Base-by-base conservation (phyloP, 2,888 invertebrate species). In the Lepetodrilus schrolli region DNA sequence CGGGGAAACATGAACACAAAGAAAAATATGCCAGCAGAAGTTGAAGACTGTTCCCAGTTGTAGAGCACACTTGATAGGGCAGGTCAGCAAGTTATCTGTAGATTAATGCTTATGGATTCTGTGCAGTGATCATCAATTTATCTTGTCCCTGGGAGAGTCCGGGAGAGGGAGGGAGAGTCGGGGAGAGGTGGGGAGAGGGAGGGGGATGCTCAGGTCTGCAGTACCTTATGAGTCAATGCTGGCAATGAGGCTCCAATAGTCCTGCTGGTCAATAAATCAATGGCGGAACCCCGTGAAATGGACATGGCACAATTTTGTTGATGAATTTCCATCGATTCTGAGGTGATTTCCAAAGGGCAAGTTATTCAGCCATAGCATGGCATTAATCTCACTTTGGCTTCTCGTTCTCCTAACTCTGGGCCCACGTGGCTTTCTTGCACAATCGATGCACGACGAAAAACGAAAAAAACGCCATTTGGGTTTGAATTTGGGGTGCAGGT, bases 211-310 rank as follows among this genome's bases (percentile, higher is more conserved):
- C n/a, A n/a, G n/a, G n/a, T n/a, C n/a, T n/a, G n/a, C n/a, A n/a
- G n/a, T n/a, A n/a, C n/a, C 58, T 58, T 30, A 34, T 30, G 26
- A 30, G 58, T 30, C n/a, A n/a, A 30, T 26, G 10, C 26, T 30
- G 58, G 5, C 58, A 17, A 17, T 7, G 5, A 26, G 58, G 34
- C 66, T 13, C 73, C 73, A 38, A 73, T 73, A 66, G 65, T 37
- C 48, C 43, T 69, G 47, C 10, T 17, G 47, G 71, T 76, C 75
- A 72, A 77, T 77, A 75, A 75, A 77, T 77, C 77, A 77, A 77
- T 77, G 71, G 48, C 13, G 20, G 30, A 34, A 49, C 20, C 47
- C 30, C 23, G 51, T 21, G 50, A 47, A 66, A 8, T 30, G 49
- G 38, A 47, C 49, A 43, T 20, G n/a, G 37, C 38, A 69, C 72